A percentile compares a stretch with the other conserved stretches of the same genome.
Conservation (phyloP, 2,797 vertebrate species). For the Dallia pectoralis region DNA sequence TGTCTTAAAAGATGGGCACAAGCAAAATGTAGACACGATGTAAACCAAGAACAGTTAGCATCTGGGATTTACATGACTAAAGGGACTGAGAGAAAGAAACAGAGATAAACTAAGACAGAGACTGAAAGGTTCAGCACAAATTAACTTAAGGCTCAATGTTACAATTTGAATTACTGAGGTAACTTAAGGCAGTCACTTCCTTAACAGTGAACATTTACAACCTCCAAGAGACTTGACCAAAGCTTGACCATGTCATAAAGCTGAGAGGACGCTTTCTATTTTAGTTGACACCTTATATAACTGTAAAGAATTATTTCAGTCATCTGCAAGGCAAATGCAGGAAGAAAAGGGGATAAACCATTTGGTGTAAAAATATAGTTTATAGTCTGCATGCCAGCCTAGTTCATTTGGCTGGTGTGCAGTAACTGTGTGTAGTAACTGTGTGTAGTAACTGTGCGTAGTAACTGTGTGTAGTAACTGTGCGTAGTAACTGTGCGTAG, state of each 20-base stretch:
- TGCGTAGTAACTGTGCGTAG: too few relatives aligned
- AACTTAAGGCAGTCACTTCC: slow-evolving; percentile 2
- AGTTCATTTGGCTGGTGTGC: slow-evolving; percentile 73
- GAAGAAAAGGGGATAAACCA: slow-evolving; percentile 68
- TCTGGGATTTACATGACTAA: neutral
- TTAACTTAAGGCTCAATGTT: neutral
- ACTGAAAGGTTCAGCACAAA: slow-evolving; percentile 11
- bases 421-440: too few relatives aligned
- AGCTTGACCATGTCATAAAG: slow-evolving; percentile 78
- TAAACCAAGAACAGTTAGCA: too few relatives aligned
- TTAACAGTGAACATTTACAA: neutral
- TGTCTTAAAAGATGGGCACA: too few relatives aligned
- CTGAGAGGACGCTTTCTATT: slow-evolving; percentile 85
- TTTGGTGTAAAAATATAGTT: slow-evolving; percentile 37
- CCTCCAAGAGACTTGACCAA: slow-evolving; percentile 24
- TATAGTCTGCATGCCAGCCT: slow-evolving; percentile 54
- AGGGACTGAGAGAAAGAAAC: neutral
- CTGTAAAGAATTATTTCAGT: slow-evolving; percentile 71
- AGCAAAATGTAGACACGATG: too few relatives aligned
- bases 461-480: too few relatives aligned
- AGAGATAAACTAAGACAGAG: slow-evolving; percentile 10
- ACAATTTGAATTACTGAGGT: slow-evolving; percentile 7
- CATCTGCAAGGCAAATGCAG: slow-evolving; percentile 68
- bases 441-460: too few relatives aligned
- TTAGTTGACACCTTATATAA: slow-evolving; percentile 89